Conservation (phyloP, 2,113 vertebrate species). For the Taxidea taxus region DNA sequence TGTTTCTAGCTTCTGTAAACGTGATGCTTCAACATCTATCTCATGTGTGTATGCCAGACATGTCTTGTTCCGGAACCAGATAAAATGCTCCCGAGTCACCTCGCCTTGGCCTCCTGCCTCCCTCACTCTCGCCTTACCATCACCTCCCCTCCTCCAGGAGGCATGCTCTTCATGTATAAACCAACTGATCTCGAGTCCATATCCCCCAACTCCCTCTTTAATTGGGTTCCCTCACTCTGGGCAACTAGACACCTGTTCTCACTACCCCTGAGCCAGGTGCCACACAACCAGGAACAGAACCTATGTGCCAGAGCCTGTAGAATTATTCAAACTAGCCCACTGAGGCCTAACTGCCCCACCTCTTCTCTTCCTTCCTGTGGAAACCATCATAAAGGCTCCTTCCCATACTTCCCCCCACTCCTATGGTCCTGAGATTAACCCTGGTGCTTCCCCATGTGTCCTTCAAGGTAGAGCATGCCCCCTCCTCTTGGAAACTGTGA, state of each 20-base stretch:
- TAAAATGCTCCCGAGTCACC: neutral
- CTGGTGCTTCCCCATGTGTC: neutral
- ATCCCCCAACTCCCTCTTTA: neutral
- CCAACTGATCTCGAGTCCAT: neutral
- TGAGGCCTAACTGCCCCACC: neutral
- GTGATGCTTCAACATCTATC: neutral
- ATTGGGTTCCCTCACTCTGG: neutral
- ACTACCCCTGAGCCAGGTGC: neutral
- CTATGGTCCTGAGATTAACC: neutral
- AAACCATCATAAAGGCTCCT: neutral
- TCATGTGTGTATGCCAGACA: neutral
- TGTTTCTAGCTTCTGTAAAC: neutral
- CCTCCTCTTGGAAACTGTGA: neutral
- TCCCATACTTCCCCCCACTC: no score
- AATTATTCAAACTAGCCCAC: neutral
- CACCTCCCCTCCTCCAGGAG: neutral
- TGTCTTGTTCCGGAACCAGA: neutral
- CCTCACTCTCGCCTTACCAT: neutral
- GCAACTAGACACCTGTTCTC: neutral
- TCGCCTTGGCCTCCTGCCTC: neutral
- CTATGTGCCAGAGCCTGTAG: neutral
- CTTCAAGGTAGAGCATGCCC: rapidly evolving
- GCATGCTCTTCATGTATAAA: neutral
- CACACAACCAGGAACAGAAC: neutral
- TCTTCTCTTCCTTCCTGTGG: neutral